These are phyloP conservation scores for Azemiops feae DNA, from an alignment of 2,113 vertebrate genomes.

Conservation along the genomic window DNA sequence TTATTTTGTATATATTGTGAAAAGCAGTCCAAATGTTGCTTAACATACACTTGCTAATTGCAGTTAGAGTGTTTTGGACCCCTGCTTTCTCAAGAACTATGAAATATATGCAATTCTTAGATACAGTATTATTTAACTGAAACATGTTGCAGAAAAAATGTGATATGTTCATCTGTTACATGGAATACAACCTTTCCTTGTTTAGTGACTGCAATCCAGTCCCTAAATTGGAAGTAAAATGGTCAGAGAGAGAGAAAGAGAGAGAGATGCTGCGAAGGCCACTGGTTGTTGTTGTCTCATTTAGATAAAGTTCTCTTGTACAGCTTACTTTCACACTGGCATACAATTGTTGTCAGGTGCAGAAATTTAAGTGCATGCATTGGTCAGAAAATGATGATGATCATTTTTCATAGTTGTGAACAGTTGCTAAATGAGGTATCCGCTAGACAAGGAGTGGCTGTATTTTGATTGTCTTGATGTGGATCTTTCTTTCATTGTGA, in stretches of 20 bases:
- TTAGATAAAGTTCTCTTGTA: not conserved
- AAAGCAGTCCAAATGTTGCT: not conserved
- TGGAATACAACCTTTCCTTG: not conserved
- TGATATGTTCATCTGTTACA: not conserved
- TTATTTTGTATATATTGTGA: not conserved
- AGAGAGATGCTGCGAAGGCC: not conserved
- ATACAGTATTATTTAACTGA: not conserved
- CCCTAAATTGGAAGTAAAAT: not conserved
- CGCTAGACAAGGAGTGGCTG: not conserved
- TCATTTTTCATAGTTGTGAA: not conserved
- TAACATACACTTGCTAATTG: not conserved
- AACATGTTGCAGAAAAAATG: constrained; percentile 25
- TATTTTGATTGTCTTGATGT: not conserved
- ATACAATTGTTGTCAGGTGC: not conserved
- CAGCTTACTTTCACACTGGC: not conserved
- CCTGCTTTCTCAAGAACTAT: not conserved
- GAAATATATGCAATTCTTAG: not conserved
- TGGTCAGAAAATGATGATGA: not conserved
- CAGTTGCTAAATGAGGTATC: not conserved
- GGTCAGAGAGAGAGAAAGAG: not conserved
- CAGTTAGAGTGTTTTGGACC: constrained; percentile 18
- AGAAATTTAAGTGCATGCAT: not conserved
- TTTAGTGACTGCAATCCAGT: not conserved
- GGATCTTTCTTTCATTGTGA: not conserved
- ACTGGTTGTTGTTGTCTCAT: not conserved